Evolutionary conservation across 2,113 vertebrate genomes (phyloP), one percentile per base, ranked within the genome.

Genomic region (Lampris megalopsis): DNA sequence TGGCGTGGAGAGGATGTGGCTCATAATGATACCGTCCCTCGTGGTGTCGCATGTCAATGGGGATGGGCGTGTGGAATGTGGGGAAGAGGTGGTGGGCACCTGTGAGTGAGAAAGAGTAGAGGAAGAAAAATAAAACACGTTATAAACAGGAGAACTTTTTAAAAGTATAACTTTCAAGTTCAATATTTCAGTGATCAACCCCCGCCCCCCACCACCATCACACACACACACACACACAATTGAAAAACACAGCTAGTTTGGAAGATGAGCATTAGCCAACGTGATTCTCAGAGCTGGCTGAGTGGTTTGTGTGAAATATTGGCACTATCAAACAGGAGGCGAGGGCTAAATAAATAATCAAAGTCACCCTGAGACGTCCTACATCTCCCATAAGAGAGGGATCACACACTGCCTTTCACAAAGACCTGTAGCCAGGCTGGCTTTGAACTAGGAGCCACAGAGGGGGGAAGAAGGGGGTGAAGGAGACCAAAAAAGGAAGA

Each of bases 1-100:
- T 94, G 37, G 95, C 50, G 81, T 98, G 98, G 84, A 98, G 94
- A 66, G 96, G 93, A 90, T 98, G 97, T 68, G 97, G 95, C 73
- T 99, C 98, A 1, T 97, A 98, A 95, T 97, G 97, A 94, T 98
- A 99, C 79, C 97, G 91, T 81, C 98, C 98, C 90, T 99, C 98
- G 38, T 99, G 98, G 92, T 99, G 98, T 77, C 97, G 94, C 95
- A 98, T 95, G 94, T 99, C 97, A 86, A 99, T 95, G 0, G 97
- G 98, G 63, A 99, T 96, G 56, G 98, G 97, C 3, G 96, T 93
- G 76, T 98, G 98, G 89, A 99, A 98, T 2, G 97, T 94, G 0
- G 98, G 97, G 92, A 99, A 95, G 87, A 99, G 93, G 79, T 96
- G 96, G 77, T 96, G 97, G 9, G 95, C 93, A 89, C 95, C 97